Conservation (phyloP, 2,797 vertebrate species). For the Florisuga fusca region DNA sequence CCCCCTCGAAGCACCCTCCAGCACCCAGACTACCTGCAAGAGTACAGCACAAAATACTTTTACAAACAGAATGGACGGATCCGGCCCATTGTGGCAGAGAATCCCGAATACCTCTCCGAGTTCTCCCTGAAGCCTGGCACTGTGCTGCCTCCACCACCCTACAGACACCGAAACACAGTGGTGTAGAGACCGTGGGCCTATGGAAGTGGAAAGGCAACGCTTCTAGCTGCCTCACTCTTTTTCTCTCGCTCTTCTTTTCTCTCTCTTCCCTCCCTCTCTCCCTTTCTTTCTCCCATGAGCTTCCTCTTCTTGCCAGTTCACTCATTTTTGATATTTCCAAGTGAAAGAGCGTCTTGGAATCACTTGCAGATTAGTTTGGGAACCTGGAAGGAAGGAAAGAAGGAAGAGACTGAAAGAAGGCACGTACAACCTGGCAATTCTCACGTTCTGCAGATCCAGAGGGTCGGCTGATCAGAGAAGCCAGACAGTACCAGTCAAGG, state of each 20-base stretch:
- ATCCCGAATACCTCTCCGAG: slow-evolving; percentile 95
- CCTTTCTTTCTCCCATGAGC: slow-evolving; percentile 77
- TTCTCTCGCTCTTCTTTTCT: slow-evolving; percentile 56
- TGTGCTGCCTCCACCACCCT: slow-evolving; percentile 94
- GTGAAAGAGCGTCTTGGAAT: slow-evolving; percentile 63
- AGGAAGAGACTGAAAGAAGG: slow-evolving; percentile 50
- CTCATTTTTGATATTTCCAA: slow-evolving; percentile 71
- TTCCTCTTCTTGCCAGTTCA: slow-evolving; percentile 76
- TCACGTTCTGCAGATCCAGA: background rate
- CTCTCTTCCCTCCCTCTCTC: slow-evolving; percentile 54
- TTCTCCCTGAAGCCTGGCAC: slow-evolving; percentile 92
- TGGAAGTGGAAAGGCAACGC: slow-evolving; percentile 58
- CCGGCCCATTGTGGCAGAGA: slow-evolving; percentile 91
- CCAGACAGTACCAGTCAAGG: slow-evolving; percentile 17
- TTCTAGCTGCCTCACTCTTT: slow-evolving; percentile 74
- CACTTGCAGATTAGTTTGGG: slow-evolving; percentile 60
- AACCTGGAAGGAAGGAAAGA: slow-evolving; percentile 63
- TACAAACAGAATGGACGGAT: slow-evolving; percentile 96
- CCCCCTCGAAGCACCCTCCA: slow-evolving; percentile 90
- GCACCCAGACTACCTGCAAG: slow-evolving; percentile 91
- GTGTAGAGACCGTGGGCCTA: slow-evolving; percentile 82
- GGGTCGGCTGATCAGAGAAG: slow-evolving; percentile 9
- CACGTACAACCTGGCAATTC: slow-evolving; percentile 19
- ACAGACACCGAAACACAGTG: slow-evolving; percentile 98
- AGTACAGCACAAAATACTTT: slow-evolving; percentile 93